Conservation (phyloP, 2,888 invertebrate genomes). For the Drosophila sordidula region DNA sequence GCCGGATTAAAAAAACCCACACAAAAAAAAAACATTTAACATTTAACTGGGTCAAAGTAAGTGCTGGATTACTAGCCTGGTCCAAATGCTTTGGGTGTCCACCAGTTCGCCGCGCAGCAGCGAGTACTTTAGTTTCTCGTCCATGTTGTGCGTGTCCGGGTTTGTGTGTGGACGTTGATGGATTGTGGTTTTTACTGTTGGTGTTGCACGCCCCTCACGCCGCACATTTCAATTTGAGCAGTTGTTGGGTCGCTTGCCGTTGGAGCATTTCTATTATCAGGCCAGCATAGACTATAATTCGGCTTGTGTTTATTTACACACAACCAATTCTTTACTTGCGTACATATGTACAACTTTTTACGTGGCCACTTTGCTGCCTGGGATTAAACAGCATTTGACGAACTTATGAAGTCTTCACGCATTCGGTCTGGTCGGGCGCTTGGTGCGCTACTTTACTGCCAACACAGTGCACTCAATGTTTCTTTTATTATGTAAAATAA, state of each 20-base stretch:
- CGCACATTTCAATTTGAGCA: conserved; percentile 24
- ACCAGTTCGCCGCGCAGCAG: conserved; percentile 85
- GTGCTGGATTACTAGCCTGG: conserved; percentile 70
- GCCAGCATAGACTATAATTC: conserved; percentile 13
- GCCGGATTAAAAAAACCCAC: too few species aligned
- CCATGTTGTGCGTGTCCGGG: conserved; percentile 64
- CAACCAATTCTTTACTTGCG: conserved; percentile 18
- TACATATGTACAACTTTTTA: conserved; percentile 46
- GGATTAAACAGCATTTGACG: conserved; percentile 40
- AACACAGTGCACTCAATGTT: background rate
- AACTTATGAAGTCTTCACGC: background rate
- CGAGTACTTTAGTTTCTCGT: conserved; percentile 84
- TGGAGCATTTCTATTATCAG: conserved; percentile 41
- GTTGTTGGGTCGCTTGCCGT: conserved; percentile 30
- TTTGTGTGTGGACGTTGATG: conserved; percentile 7
- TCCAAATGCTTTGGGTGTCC: conserved; percentile 84
- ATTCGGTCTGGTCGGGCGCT: background rate
- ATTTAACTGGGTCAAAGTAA: too few species aligned
- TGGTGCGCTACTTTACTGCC: conserved; percentile 15
- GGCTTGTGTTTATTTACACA: conserved; percentile 25
- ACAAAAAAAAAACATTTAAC: background rate
- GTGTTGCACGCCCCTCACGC: conserved; percentile 29
- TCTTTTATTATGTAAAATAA: background rate
- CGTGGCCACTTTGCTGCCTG: conserved; percentile 59
- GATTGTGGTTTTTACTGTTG: conserved; percentile 29